Base-by-base conservation (phyloP, 37 sponge, comb jelly and placozoan genomes). In the Bolinopsis microptera region DNA sequence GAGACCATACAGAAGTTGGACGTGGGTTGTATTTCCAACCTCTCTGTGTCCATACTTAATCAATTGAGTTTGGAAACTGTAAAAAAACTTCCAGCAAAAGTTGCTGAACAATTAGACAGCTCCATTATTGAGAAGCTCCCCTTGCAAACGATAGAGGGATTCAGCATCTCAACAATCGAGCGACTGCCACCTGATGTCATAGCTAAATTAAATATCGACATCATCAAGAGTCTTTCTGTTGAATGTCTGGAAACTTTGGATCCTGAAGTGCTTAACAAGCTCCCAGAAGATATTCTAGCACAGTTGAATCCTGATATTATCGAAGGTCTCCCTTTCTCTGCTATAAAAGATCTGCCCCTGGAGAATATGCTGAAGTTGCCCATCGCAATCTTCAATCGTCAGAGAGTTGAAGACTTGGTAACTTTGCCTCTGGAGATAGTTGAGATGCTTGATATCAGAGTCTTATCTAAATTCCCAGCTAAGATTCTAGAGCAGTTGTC, bases 161-260 rank as follows among this genome's bases (percentile, higher is more conserved):
- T 72, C 5, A 23, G n/a, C 18, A 8, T n/a, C 13, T 8, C 22
- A 8, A 28, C 31, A n/a, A n/a, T 72, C 31, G 75, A 72, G 75
- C 26, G 3, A 2, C 31, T 72, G 3, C 26, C 75, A 2, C 75
- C 75, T n/a, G 75, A 72, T 72, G n/a, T 72, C 31, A n/a, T 72
- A 8, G 31, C 26, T 72, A 72, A 72, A 21, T 28, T 72, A 5
- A 5, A 28, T 72, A 5, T 28, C 31, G 75, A 72, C 26, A n/a
- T 72, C 13, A 30, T 72, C 31, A 72, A 72, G 31, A 72, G 26
- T 21, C 75, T 72, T 3, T 72, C 75, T 72, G 31, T 72, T n/a
- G n/a, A 72, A n/a, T 72, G 75, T 72, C 75, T 72, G 31, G 75
- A 72, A n/a, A 72, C 75, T 8, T n/a, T 72, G 26, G 75, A 72